phyloP scores from a whole-genome alignment of 2,888 invertebrate genomes.

The Calameuta pallipes region DNA sequence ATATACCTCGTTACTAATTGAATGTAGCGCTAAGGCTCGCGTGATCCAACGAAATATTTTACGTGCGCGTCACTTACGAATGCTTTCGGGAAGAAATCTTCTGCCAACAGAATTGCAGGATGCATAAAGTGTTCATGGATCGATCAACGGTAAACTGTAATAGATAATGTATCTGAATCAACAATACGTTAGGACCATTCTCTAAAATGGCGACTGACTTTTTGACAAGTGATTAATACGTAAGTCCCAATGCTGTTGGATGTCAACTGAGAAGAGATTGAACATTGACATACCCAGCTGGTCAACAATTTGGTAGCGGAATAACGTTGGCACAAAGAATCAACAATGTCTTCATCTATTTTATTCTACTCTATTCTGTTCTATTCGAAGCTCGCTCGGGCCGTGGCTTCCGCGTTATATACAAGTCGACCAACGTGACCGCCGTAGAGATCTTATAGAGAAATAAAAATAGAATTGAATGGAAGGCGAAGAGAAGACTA shows the following conservation, averaged over 20 bases:
- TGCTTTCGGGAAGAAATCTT: background rate
- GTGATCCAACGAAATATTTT: background rate
- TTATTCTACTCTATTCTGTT: background rate
- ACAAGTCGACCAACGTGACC: conserved; percentile 1
- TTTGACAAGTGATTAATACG: background rate
- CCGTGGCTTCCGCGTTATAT: conserved; percentile 8
- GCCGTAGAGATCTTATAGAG: background rate
- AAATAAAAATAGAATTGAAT: conserved; percentile 11
- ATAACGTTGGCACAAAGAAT: background rate
- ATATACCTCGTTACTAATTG: background rate
- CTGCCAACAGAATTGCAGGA: background rate
- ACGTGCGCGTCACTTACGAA: background rate
- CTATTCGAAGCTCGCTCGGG: background rate
- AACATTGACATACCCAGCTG: background rate
- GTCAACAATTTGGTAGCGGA: conserved; percentile 4
- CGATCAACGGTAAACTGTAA: background rate
- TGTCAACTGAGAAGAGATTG: background rate
- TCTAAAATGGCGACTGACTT: background rate
- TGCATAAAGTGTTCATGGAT: background rate
- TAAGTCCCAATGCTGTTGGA: background rate
- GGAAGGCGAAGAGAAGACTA: background rate
- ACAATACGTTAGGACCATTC: background rate
- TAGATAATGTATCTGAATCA: background rate
- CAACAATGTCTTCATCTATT: background rate
- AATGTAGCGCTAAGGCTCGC: background rate